phyloP scores from a whole-genome alignment of 2,888 invertebrate genomes.

The Erynnis tages region DNA sequence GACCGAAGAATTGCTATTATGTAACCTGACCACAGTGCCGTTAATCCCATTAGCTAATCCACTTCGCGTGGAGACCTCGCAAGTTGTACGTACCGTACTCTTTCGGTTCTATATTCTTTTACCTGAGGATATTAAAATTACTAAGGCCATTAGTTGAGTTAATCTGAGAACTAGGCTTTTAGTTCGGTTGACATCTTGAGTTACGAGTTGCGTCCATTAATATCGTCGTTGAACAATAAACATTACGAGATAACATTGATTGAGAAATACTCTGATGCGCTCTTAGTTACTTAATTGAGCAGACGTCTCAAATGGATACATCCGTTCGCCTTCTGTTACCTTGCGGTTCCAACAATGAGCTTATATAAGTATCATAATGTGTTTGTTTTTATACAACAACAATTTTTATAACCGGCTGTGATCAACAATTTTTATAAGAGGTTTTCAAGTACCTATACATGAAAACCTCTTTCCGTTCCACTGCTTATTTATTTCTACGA shows the following conservation, averaged over 20 bases:
- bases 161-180: neutral
- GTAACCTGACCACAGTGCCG: neutral
- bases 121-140: slow-evolving; percentile 4
- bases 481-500: too few relatives aligned
- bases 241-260: slow-evolving; percentile 25
- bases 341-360: slow-evolving; percentile 13
- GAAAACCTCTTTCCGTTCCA: too few relatives aligned
- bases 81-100: slow-evolving; percentile 4
- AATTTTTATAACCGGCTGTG: too few relatives aligned
- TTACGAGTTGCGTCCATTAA: slow-evolving; percentile 13
- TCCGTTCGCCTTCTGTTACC: slow-evolving; percentile 51
- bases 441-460: too few relatives aligned
- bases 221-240: slow-evolving; percentile 12
- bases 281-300: slow-evolving; percentile 61
- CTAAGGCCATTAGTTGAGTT: slow-evolving; percentile 3
- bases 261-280: slow-evolving; percentile 31
- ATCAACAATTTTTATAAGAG: too few relatives aligned
- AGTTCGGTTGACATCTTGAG: slow-evolving; percentile 9
- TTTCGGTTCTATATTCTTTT: neutral
- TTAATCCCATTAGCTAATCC: slow-evolving; percentile 21
- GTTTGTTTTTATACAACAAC: neutral
- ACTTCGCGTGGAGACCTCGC: slow-evolving; percentile 8
- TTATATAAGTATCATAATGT: neutral
- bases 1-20: neutral
- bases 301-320: slow-evolving; percentile 67